Conservation (phyloP, 2,113 vertebrate species). For the Sylvietta virens region DNA sequence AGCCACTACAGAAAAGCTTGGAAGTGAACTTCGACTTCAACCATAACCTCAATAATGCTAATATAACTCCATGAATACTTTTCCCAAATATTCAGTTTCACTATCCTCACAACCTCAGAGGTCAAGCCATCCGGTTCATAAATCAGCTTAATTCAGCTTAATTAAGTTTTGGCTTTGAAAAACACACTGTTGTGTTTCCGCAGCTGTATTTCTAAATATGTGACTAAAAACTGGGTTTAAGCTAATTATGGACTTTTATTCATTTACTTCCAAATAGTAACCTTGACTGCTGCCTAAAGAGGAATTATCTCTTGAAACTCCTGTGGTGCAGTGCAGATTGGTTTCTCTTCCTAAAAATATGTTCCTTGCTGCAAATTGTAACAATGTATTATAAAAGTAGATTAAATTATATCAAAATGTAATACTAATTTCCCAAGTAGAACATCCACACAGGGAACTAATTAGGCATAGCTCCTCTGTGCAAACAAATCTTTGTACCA, state of each 20-base stretch:
- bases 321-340: accelerated
- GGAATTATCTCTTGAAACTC: neutral
- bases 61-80: neutral
- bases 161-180: neutral
- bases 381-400: neutral
- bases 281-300: neutral
- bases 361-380: neutral
- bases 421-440: slow-evolving; percentile 35
- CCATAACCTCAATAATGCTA: neutral
- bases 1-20: neutral
- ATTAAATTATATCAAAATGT: slow-evolving; percentile 27
- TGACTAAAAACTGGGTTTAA: neutral
- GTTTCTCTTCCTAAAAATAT: neutral
- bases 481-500: slow-evolving; percentile 38
- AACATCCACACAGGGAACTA: slow-evolving; percentile 36
- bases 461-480: slow-evolving; percentile 29
- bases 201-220: neutral
- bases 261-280: neutral
- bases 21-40: neutral
- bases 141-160: neutral
- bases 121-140: neutral
- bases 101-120: neutral
- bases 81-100: neutral
- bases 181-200: neutral
- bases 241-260: neutral